phyloP scores from a whole-genome alignment of 2,888 invertebrate genomes.

The Sialis lutaria region DNA sequence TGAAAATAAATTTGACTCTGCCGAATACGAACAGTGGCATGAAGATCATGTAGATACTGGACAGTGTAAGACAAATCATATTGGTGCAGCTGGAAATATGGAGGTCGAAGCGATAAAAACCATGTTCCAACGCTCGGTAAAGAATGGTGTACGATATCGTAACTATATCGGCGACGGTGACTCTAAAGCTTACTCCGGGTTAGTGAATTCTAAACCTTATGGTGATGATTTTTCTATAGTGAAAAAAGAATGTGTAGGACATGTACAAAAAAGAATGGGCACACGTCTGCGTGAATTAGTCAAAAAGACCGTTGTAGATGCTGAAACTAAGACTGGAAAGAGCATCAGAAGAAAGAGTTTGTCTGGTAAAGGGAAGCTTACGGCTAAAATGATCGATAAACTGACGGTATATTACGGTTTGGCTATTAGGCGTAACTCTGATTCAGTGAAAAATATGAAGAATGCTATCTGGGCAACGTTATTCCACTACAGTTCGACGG shows the following conservation, averaged over 20 bases:
- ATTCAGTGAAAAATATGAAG: slow-evolving; percentile 12
- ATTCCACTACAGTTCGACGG: slow-evolving; percentile 7
- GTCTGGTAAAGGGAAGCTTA: slow-evolving; percentile 12
- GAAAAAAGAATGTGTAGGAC: slow-evolving; percentile 11
- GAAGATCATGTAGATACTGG: slow-evolving; percentile 7
- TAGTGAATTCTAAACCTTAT: slow-evolving; percentile 9
- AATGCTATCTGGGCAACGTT: slow-evolving; percentile 9
- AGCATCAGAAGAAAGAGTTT: slow-evolving; percentile 9
- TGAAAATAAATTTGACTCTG: slow-evolving; percentile 5
- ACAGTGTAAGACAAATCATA: slow-evolving; percentile 8
- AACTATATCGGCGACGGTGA: slow-evolving; percentile 10
- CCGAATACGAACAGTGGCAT: slow-evolving; percentile 11
- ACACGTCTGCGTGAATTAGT: slow-evolving; percentile 11
- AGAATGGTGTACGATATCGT: slow-evolving; percentile 7
- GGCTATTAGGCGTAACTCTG: slow-evolving; percentile 11
- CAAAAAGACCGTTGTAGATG: slow-evolving; percentile 9
- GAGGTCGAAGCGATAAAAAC: slow-evolving; percentile 9
- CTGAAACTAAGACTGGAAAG: slow-evolving; percentile 6
- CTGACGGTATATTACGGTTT: slow-evolving; percentile 14
- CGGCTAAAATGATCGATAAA: slow-evolving; percentile 12
- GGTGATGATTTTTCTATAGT: slow-evolving; percentile 9
- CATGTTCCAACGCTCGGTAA: slow-evolving; percentile 10
- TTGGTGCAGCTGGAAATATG: slow-evolving; percentile 10
- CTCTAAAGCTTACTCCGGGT: slow-evolving; percentile 6
- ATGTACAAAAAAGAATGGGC: slow-evolving; percentile 12